Evolutionary conservation across 2,888 invertebrate species (phyloP), one percentile per base, ranked within the genome.

Genomic region (Hypercompe scribonia): DNA sequence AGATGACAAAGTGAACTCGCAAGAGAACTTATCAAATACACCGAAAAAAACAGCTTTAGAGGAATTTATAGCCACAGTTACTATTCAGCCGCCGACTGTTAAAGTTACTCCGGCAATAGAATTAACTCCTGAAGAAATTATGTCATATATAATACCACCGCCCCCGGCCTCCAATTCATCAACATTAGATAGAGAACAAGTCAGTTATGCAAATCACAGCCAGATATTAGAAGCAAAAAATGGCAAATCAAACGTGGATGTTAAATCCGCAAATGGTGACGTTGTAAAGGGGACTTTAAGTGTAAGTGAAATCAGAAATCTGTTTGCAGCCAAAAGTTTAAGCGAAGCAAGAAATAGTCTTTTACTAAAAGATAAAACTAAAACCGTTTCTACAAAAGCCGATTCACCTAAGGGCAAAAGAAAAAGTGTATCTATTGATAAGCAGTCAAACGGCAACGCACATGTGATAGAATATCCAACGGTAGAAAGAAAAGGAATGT

Each of bases 111-210:
- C 97, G 15, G 97, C 97, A 18, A 97, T 97, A 84, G 98, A 97
- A 89, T 93, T 98, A 67, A 98, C 98, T 0, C 97, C 97, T 0
- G 98, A 98, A 91, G 98, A 98, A 93, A 97, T 98, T 67, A 97
- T 98, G 96, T 97, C 98, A 0, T 98, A 97, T 84, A 98, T 98
- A 78, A 98, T 98, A 88, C 98, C 98, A 34, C 98, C 98, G 0
- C 95, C 94, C 8, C 97, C 97, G 0, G 96, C 96, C 69, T 94
- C 96, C 5, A 96, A 96, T 76, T 93, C 95, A 39, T 94, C 94
- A 5, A 94, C 95, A 24, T 89, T 94, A 91, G 94, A 93, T 88
- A 92, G 93, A 89, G 94, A 95, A 75, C 90, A 86, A 79, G 92
- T 91, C 68, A 92, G 91, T 80, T 94, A 94, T 77, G 91, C 90